These are phyloP conservation scores for Andrena praecox DNA, from an alignment of 2,888 invertebrate species.

Conservation along the genomic window DNA sequence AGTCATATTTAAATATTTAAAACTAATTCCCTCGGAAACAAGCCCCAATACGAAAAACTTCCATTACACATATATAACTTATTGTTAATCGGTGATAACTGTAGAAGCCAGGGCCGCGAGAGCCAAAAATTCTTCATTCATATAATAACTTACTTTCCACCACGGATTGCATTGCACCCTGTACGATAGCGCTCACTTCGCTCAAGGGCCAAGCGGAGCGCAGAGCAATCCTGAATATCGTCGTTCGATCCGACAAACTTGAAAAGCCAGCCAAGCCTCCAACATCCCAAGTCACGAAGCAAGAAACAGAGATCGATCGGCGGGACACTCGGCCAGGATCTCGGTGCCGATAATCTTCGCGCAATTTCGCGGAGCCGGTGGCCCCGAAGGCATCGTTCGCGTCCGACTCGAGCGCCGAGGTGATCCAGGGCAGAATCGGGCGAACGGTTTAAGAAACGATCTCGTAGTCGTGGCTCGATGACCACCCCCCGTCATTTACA, in stretches of 20 bases:
- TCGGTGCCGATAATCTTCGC: constrained; percentile 57
- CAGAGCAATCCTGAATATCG: background rate
- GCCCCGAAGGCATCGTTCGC: constrained; percentile 20
- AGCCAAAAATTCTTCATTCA: too few species aligned
- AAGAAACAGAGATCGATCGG: constrained; percentile 50
- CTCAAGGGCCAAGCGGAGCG: background rate
- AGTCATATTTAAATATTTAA: too few species aligned
- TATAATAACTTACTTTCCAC: too few species aligned
- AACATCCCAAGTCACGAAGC: constrained; percentile 36
- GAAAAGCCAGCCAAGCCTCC: background rate
- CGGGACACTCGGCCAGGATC: constrained; percentile 41
- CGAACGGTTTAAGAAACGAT: constrained; percentile 55
- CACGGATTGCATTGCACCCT: background rate
- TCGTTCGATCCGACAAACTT: background rate
- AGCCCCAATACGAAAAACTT: too few species aligned
- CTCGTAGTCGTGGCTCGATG: constrained; percentile 51
- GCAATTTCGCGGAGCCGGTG: constrained; percentile 52
- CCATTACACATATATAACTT: too few species aligned
- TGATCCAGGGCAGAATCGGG: constrained; percentile 48
- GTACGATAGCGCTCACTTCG: background rate
- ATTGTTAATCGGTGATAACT: too few species aligned
- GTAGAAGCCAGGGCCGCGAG: too few species aligned
- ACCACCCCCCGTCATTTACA: constrained; percentile 66
- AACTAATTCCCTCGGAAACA: too few species aligned
- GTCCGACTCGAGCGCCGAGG: constrained; percentile 25